These are phyloP conservation scores for Drosophila limbata DNA, from an alignment of 2,888 invertebrate genomes.

Conservation along the genomic window DNA sequence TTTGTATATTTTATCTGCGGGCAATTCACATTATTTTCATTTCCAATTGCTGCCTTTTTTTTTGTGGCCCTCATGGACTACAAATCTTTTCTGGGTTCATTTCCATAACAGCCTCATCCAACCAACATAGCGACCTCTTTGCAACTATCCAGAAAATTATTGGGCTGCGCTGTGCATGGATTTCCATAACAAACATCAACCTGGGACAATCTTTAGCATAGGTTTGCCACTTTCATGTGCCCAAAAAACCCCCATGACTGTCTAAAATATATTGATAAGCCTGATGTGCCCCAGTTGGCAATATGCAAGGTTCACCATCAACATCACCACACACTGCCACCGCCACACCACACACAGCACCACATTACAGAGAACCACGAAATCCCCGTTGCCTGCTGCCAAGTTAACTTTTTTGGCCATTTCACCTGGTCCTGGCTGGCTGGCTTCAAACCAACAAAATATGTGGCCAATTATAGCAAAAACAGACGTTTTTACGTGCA, in stretches of 20 bases:
- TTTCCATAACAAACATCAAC: conserved; percentile 71
- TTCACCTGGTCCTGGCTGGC: conserved; percentile 46
- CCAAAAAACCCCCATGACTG: conserved; percentile 9
- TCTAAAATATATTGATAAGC: conserved; percentile 66
- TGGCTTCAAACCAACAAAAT: conserved; percentile 63
- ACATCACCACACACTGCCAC: conserved; percentile 9
- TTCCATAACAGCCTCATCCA: conserved; percentile 50
- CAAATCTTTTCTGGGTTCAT: conserved; percentile 53
- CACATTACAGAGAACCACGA: conserved; percentile 10
- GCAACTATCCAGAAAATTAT: conserved; percentile 50
- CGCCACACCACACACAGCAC: background rate
- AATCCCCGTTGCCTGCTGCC: conserved; percentile 32
- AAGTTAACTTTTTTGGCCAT: conserved; percentile 40
- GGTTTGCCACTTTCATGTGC: conserved; percentile 38
- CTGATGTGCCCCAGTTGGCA: conserved; percentile 62
- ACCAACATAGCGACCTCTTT: conserved; percentile 13
- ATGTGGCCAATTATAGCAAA: conserved; percentile 79
- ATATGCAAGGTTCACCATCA: conserved; percentile 41
- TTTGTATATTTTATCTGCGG: conserved; percentile 12
- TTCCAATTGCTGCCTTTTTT: conserved; percentile 1
- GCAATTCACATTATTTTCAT: conserved; percentile 22
- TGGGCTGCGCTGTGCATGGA: conserved; percentile 41
- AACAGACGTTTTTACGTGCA: conserved; percentile 76
- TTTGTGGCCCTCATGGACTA: conserved; percentile 6
- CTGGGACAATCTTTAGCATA: conserved; percentile 57